Conservation (phyloP, 2,888 invertebrate genomes). For the Eilema sororculum region DNA sequence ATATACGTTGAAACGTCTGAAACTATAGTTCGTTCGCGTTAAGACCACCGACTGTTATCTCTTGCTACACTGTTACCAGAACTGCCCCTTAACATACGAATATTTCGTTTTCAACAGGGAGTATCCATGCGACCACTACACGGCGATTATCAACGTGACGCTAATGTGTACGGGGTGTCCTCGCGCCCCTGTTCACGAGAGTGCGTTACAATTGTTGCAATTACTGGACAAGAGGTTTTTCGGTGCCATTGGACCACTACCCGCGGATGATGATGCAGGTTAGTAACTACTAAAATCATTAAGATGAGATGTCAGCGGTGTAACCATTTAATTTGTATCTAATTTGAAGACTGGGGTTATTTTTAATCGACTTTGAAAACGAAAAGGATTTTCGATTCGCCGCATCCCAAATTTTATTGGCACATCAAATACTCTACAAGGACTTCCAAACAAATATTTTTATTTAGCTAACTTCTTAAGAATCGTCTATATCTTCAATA, state of each 20-base stretch:
- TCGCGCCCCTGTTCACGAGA: conserved; percentile 96
- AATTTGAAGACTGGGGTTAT: no score
- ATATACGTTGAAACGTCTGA: no score
- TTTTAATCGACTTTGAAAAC: no score
- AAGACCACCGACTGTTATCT: no score
- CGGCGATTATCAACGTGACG: conserved; percentile 98
- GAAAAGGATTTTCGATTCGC: no score
- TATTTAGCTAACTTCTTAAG: no score
- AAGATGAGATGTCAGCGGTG: neutral
- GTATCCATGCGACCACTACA: conserved; percentile 99
- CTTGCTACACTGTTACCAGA: neutral
- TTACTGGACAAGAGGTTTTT: conserved; percentile 98
- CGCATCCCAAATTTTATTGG: no score
- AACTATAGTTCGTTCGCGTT: no score
- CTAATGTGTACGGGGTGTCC: conserved; percentile 98
- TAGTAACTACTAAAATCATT: conserved; percentile 60
- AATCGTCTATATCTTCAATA: neutral
- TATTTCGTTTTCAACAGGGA: conserved; percentile 88
- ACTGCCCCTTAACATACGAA: neutral
- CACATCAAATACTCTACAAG: no score
- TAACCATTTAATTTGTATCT: neutral
- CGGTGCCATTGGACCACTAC: conserved; percentile 91
- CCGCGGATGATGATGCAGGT: conserved; percentile 90
- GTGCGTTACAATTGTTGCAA: conserved; percentile 97
- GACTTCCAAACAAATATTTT: no score